Base-by-base conservation (phyloP, 2,888 invertebrate genomes). In the Coelinius sp. region DNA sequence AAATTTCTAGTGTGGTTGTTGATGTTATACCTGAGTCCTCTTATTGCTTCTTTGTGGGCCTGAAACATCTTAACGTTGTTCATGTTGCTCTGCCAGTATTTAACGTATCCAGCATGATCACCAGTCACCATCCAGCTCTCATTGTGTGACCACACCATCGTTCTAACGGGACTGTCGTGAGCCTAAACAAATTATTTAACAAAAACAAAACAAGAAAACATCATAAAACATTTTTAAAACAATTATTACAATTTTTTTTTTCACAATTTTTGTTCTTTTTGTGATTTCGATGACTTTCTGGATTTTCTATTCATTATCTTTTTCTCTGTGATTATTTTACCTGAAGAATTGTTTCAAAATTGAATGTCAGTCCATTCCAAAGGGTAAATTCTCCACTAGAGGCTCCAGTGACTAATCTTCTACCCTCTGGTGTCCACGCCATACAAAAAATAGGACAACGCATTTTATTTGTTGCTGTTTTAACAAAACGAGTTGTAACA, bases 81-180 rank as follows among this genome's bases (percentile, higher is more conserved):
- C 99, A 99, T 99, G 90, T 99, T 99, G 82, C 98, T 97, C 91
- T 99, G 99, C 99, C 99, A 99, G 90, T 99, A 99, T 87, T 99
- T 99, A 78, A 99, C 97, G 88, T 96, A 99, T 74, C 99, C 99
- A 66, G 95, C 94, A 88, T 99, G 98, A 89, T 99, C 99, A 22
- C 97, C 99, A 0, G 99, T 99, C 74, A 99, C 96, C 97, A 99
- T 98, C 99, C 99, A 99, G 82, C 95, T 95, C 90, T 99, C 99
- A 84, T 97, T 98, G 89, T 98, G 97, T 68, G 98, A 98, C 99
- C 99, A 99, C 59, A 97, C 95, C 98, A 99, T 98, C 69, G 98
- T 97, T 78, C 99, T 91, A n/a, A 99, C 98, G 10, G 99, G 97
- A 77, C 97, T 95, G 88, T 99, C 99, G 85, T 99, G 99, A n/a